Conservation (phyloP, 2,797 vertebrate species). For the Micropoecilia bifurca region DNA sequence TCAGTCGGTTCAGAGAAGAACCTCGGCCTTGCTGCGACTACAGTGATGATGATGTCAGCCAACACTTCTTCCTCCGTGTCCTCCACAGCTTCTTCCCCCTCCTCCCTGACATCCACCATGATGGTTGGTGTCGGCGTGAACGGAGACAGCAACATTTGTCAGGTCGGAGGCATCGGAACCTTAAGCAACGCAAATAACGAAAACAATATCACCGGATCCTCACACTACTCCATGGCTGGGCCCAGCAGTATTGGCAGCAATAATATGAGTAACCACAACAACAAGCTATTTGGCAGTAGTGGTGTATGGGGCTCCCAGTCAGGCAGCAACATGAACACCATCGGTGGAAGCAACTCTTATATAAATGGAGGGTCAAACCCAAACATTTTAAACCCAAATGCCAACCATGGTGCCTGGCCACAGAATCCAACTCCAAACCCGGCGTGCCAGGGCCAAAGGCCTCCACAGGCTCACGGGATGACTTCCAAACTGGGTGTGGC, state of each 20-base stretch:
- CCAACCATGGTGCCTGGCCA: conserved; percentile 97
- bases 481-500: conserved; percentile 86
- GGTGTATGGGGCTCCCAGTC: conserved; percentile 89
- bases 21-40: conserved; percentile 77
- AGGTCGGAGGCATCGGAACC: conserved; percentile 69
- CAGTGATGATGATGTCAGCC: conserved; percentile 77
- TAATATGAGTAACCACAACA: conserved; percentile 90
- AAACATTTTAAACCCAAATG: conserved; percentile 95
- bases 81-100: conserved; percentile 63
- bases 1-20: conserved; percentile 92
- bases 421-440: conserved; percentile 80
- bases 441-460: conserved; percentile 85
- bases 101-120: conserved; percentile 63
- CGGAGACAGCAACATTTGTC: conserved; percentile 72
- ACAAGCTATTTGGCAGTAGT: conserved; percentile 76
- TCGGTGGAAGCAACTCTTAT: conserved; percentile 80
- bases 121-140: conserved; percentile 71
- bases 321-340: conserved; percentile 62
- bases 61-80: conserved; percentile 73
- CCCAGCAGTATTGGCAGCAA: conserved; percentile 88
- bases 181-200: conserved; percentile 83
- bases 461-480: conserved; percentile 90
- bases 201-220: conserved; percentile 77
- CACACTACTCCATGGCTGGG: conserved; percentile 78
- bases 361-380: conserved; percentile 92